Conservation (phyloP, 1,140 invertebrate genomes). For the Brachionus sp. region DNA sequence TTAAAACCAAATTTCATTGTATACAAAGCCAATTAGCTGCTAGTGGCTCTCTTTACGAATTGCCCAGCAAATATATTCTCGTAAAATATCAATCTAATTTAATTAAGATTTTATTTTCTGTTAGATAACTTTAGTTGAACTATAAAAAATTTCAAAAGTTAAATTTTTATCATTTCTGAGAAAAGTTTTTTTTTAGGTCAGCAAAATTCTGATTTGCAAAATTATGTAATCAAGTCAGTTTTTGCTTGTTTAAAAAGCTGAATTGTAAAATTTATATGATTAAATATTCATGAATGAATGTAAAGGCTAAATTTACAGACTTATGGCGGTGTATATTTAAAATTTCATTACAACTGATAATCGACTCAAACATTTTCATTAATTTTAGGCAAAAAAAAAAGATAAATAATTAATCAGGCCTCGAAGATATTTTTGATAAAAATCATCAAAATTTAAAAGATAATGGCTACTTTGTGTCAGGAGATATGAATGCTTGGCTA, state of each 20-base stretch:
- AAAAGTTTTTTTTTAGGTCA: neutral
- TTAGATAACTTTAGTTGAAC: constrained; percentile 2
- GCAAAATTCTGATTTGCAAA: neutral
- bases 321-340: neutral
- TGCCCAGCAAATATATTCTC: neutral
- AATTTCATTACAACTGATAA: neutral
- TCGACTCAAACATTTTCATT: neutral
- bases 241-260: neutral
- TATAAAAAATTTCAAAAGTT: neutral
- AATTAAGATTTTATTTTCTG: neutral
- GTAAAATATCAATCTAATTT: neutral
- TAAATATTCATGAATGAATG: too few relatives aligned
- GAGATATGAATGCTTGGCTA: constrained; percentile 1
- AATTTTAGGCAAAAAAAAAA: neutral
- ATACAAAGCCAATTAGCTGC: neutral
- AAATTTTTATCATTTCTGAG: neutral
- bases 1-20: neutral
- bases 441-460: neutral
- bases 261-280: neutral
- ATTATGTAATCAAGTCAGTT: neutral
- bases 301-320: neutral
- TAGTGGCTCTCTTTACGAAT: neutral
- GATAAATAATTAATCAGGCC: neutral
- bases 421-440: neutral
- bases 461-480: neutral